These are phyloP conservation scores for Barypeithes pellucidus DNA, from an alignment of 2,888 invertebrate genomes.

Conservation along the genomic window DNA sequence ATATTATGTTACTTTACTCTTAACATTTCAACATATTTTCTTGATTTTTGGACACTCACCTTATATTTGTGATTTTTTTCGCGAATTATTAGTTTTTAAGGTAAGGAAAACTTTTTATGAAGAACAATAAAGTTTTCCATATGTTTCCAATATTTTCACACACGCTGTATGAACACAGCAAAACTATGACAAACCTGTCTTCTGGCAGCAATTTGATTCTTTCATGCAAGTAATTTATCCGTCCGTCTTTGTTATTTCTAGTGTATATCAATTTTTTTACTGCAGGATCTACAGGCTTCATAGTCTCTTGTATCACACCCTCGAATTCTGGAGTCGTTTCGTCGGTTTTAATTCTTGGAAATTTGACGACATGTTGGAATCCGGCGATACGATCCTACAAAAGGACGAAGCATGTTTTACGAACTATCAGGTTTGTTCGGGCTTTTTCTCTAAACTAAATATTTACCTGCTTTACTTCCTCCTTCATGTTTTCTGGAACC, in stretches of 20 bases:
- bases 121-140: no score
- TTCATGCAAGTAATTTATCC: slow-evolving; percentile 71
- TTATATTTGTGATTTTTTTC: no score
- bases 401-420: no score
- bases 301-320: slow-evolving; percentile 59
- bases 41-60: no score
- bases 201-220: slow-evolving; percentile 73
- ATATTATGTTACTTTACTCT: no score
- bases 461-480: slow-evolving; percentile 57
- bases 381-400: slow-evolving; percentile 55
- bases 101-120: no score
- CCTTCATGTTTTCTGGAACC: slow-evolving; percentile 62
- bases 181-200: slow-evolving; percentile 67
- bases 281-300: slow-evolving; percentile 74
- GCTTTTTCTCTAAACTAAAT: no score
- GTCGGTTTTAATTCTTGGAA: slow-evolving; percentile 54
- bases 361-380: slow-evolving; percentile 59
- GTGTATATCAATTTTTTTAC: slow-evolving; percentile 70
- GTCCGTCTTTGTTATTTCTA: slow-evolving; percentile 71
- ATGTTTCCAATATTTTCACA: no score
- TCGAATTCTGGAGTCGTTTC: slow-evolving; percentile 54
- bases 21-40: no score
- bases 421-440: no score
- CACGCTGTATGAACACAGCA: no score
- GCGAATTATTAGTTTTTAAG: no score